Evolutionary conservation across 1,140 invertebrate species (phyloP).

Genomic region (Portunus trituberculatus): DNA sequence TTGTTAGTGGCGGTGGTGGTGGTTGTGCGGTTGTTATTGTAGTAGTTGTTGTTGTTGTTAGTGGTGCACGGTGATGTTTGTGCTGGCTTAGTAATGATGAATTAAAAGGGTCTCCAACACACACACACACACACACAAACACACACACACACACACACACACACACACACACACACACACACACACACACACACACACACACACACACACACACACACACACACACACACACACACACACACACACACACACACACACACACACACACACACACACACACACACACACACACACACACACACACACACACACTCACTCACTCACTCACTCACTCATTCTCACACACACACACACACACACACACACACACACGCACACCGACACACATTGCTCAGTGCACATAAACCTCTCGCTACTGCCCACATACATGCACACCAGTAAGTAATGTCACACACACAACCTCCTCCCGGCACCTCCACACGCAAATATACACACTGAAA

Average conservation of each 20-base stretch:
- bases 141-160: constrained; percentile 35
- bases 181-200: constrained; percentile 37
- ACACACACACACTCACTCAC: constrained; percentile 31
- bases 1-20: no score
- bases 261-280: constrained; percentile 38
- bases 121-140: constrained; percentile 30
- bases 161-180: background rate
- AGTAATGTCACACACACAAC: constrained; percentile 16
- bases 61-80: background rate
- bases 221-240: background rate
- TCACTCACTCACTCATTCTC: background rate
- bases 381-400: background rate
- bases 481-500: background rate
- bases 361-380: background rate
- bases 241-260: constrained; percentile 2
- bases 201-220: constrained; percentile 11
- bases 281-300: constrained; percentile 41
- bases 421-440: background rate
- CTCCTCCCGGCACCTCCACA: background rate
- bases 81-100: background rate
- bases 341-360: constrained; percentile 37
- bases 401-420: background rate
- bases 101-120: background rate
- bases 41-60: no score
- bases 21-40: no score